Base-by-base conservation (phyloP, 2,797 vertebrate genomes). In the Pelochelys cantorii region DNA sequence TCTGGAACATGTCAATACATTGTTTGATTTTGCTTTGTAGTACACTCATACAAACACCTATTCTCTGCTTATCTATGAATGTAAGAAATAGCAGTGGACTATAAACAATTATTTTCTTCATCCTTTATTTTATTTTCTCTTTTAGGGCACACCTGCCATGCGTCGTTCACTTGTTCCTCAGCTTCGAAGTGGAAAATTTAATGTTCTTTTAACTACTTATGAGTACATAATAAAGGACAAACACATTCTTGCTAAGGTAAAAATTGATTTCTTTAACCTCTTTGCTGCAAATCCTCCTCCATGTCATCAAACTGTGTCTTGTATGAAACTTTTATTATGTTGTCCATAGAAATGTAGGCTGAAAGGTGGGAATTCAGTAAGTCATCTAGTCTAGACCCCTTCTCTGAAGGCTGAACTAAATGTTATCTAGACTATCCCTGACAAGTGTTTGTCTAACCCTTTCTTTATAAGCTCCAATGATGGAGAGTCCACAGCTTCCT, bases 171-270 rank as follows among this genome's bases (percentile, higher is more conserved):
- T 99, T 0, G 99, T 99, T 83, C 99, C 99, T 84, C 99, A 99
- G 95, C 98, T 99, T 68, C 98, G 99, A 92, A 99, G 98, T 81
- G 99, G 99, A 90, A 99, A 99, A 97, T 99, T 99, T 93, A 99
- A 99, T 25, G 99, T 99, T 82, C 98, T 99, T 92, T 96, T 99
- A 97, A 99, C 99, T 85, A 99, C 99, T 56, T 99, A 99, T 0
- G 99, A 99, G 95, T 99, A 99, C 97, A 99, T 99, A 97, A 99
- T 99, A 97, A 99, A 99, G 97, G 99, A 99, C 98, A 99, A 99
- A 96, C 99, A 99, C 86, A 99, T 99, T 93, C 99, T 99, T 93
- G 99, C 99, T 95, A 99, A 99, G 99, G 99, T 99, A 98, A 97
- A 85, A 25, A 60, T 86, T 59, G 71, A 84, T 84, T 56, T 85